These are phyloP conservation scores for Mirounga angustirostris DNA, from an alignment of 2,113 vertebrate genomes.

Conservation along the genomic window DNA sequence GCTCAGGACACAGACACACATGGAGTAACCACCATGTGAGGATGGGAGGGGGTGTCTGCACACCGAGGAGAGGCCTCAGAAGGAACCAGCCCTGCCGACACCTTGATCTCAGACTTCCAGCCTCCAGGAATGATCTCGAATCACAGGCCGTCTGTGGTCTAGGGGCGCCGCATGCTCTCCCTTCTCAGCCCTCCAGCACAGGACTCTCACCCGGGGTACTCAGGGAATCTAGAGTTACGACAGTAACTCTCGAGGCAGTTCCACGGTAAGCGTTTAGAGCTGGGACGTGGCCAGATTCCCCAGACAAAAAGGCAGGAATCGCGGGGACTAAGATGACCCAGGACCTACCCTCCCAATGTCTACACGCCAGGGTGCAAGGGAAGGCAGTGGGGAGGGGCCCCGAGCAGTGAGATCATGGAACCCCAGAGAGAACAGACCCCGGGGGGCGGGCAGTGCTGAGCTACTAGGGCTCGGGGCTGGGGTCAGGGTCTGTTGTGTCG, in stretches of 20 bases:
- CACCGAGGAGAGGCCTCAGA: background rate
- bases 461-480: background rate
- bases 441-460: background rate
- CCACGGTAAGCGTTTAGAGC: no score
- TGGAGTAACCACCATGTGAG: fast-evolving
- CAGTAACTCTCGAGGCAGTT: background rate
- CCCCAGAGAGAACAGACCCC: background rate
- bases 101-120: background rate
- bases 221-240: background rate
- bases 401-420: background rate
- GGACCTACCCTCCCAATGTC: background rate
- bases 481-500: background rate
- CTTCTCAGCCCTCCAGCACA: background rate
- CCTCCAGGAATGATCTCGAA: background rate
- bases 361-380: background rate
- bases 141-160: no score
- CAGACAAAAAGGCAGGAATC: background rate
- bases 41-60: fast-evolving
- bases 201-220: background rate
- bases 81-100: background rate
- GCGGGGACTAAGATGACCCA: no score
- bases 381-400: background rate
- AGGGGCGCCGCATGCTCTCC: background rate
- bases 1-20: background rate
- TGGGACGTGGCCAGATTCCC: background rate